phyloP scores from a whole-genome alignment of 2,888 invertebrate species.

The Heliconius ethilla region DNA sequence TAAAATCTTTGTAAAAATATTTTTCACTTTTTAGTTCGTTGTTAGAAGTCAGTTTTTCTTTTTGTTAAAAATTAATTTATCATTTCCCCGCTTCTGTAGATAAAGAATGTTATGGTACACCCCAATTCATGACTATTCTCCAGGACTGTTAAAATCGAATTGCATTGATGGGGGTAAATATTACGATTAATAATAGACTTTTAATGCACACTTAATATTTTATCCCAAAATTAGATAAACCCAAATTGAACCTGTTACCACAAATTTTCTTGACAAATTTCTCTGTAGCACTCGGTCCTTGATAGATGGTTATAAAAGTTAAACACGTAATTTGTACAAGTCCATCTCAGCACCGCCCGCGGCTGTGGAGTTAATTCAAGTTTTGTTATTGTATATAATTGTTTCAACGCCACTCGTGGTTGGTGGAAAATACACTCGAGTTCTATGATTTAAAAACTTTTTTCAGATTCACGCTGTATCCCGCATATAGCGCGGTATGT shows the following conservation, averaged over 20 bases:
- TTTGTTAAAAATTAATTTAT: too few relatives aligned
- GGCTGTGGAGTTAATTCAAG: slow-evolving; percentile 47
- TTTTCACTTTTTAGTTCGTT: too few relatives aligned
- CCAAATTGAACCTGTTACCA: background rate
- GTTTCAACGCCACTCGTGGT: slow-evolving; percentile 45
- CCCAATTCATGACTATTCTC: too few relatives aligned
- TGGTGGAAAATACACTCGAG: slow-evolving; percentile 33
- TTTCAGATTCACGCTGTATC: background rate
- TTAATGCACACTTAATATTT: too few relatives aligned
- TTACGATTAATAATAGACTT: background rate
- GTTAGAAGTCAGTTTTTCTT: too few relatives aligned
- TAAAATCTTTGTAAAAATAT: too few relatives aligned
- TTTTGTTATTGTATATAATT: slow-evolving; percentile 47
- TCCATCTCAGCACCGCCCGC: slow-evolving; percentile 34
- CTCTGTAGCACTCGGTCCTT: background rate
- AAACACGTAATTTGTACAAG: slow-evolving; percentile 22
- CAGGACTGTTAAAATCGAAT: too few relatives aligned
- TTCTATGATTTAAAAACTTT: background rate
- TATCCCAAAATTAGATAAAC: too few relatives aligned
- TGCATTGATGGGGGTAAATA: too few relatives aligned
- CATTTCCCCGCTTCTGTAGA: too few relatives aligned
- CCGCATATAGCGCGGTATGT: background rate
- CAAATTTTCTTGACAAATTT: background rate
- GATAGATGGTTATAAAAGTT: slow-evolving; percentile 16
- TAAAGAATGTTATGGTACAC: too few relatives aligned